phyloP scores from a whole-genome alignment of 2,888 invertebrate species.

The Teleiodes luculella region DNA sequence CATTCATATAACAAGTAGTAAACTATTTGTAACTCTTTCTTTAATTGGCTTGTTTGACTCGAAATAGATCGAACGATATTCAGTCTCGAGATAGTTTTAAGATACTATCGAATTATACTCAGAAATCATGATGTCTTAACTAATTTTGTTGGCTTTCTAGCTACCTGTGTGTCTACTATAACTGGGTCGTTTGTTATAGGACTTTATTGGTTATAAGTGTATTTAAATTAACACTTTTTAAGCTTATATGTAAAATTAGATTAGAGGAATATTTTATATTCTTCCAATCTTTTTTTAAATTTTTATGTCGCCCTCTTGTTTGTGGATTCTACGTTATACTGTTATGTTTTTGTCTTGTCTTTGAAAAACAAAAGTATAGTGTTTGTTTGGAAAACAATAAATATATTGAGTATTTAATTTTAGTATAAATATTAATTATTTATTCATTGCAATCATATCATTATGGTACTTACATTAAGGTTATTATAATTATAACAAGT shows the following conservation, averaged over 20 bases:
- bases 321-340: too few relatives aligned
- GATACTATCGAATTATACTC: neutral
- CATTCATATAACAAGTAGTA: slow-evolving; percentile 21
- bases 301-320: too few relatives aligned
- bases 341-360: too few relatives aligned
- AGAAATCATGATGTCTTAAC: neutral
- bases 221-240: neutral
- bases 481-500: too few relatives aligned
- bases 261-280: too few relatives aligned
- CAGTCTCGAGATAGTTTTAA: neutral
- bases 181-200: neutral
- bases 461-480: too few relatives aligned
- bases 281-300: too few relatives aligned
- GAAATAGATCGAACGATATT: neutral
- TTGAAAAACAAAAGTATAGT: too few relatives aligned
- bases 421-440: too few relatives aligned
- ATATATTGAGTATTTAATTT: too few relatives aligned
- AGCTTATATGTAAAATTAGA: neutral
- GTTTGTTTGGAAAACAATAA: too few relatives aligned
- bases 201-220: neutral
- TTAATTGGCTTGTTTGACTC: neutral
- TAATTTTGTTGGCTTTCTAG: neutral
- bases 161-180: neutral
- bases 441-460: too few relatives aligned
- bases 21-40: neutral